These are phyloP conservation scores for Globodera rostochiensis DNA, from an alignment of 1,140 invertebrate genomes.

Conservation along the genomic window DNA sequence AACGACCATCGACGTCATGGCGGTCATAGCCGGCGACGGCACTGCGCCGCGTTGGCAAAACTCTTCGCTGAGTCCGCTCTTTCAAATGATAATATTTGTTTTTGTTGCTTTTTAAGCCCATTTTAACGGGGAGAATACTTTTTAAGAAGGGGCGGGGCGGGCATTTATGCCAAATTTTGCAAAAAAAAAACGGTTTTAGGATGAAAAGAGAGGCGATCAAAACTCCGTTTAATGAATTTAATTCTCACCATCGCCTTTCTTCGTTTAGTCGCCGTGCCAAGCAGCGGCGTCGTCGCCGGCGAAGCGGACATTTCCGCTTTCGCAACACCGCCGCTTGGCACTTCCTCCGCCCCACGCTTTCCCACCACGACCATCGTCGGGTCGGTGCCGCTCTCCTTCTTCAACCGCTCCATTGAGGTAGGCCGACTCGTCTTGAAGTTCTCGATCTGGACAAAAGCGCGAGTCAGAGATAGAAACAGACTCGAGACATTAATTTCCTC, in stretches of 20 bases:
- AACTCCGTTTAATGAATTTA: not conserved
- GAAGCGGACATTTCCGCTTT: not conserved
- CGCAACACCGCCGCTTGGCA: too few species aligned
- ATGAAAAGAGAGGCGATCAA: not conserved
- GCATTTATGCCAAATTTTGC: too few species aligned
- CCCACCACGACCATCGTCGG: not conserved
- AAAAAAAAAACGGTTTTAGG: too few species aligned
- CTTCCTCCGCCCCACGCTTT: not conserved
- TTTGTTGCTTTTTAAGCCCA: too few species aligned
- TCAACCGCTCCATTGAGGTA: conserved; percentile 6
- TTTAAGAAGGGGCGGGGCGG: too few species aligned
- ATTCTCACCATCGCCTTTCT: not conserved
- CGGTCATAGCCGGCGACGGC: not conserved
- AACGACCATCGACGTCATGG: not conserved
- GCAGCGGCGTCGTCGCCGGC: not conserved
- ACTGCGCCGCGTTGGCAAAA: not conserved
- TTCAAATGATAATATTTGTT: not conserved
- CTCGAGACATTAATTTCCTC: not conserved
- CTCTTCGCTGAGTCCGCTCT: not conserved
- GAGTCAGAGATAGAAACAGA: not conserved
- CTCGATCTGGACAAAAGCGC: conserved; percentile 15
- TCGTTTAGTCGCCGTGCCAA: not conserved
- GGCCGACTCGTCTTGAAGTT: conserved; percentile 16
- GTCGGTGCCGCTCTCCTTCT: not conserved
- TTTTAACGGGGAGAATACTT: too few species aligned